phyloP scores from a whole-genome alignment of 2,113 vertebrate species.

The Hiodon tergisus region DNA sequence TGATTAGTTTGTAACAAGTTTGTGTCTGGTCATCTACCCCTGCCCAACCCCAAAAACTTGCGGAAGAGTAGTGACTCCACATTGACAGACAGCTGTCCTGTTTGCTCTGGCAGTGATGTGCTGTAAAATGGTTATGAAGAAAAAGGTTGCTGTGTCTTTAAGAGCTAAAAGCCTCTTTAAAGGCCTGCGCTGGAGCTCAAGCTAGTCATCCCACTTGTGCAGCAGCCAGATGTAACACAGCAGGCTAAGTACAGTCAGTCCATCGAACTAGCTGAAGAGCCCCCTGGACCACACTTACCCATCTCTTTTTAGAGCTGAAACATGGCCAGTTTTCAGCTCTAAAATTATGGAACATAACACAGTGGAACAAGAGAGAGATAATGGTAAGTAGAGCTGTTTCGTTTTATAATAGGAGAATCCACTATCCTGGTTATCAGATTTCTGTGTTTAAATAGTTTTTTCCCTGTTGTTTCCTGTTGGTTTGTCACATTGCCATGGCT shows the following conservation, averaged over 20 bases:
- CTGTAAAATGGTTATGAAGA: slow-evolving; percentile 32
- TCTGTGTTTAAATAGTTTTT: not conserved
- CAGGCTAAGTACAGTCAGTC: slow-evolving; percentile 49
- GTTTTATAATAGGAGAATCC: too few species aligned
- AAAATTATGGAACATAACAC: slow-evolving; percentile 65
- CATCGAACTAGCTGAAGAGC: slow-evolving; percentile 54
- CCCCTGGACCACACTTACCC: slow-evolving; percentile 43
- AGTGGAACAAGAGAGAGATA: slow-evolving; percentile 62
- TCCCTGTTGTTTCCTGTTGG: not conserved
- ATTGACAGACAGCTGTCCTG: too few species aligned
- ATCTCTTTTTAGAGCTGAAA: slow-evolving; percentile 53
- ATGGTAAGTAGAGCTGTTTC: slow-evolving; percentile 57
- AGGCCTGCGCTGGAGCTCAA: slow-evolving; percentile 65
- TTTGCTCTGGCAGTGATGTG: too few species aligned
- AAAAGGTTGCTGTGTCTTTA: slow-evolving; percentile 69
- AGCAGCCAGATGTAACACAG: slow-evolving; percentile 68
- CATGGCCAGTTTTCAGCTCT: slow-evolving; percentile 49
- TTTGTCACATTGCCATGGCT: not conserved
- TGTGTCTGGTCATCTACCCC: too few species aligned
- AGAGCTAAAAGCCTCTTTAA: slow-evolving; percentile 65
- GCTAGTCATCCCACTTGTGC: slow-evolving; percentile 65
- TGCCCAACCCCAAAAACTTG: too few species aligned
- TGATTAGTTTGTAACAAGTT: too few species aligned
- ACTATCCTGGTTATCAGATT: not conserved
- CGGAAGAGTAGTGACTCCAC: too few species aligned